These are phyloP conservation scores for Spodoptera littoralis DNA, from an alignment of 2,888 invertebrate genomes.

Conservation along the genomic window DNA sequence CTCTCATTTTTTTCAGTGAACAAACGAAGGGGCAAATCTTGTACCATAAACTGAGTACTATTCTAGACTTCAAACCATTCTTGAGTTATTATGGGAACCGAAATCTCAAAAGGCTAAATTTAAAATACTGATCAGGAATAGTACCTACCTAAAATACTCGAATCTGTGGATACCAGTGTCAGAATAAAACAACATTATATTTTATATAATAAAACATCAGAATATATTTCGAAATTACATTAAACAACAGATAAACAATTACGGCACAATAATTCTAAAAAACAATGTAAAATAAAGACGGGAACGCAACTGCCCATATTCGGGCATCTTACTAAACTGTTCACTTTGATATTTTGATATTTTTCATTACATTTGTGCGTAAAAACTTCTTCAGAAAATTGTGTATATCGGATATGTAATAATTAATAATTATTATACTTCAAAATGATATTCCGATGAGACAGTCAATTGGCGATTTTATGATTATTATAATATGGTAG, in stretches of 20 bases:
- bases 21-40: no score
- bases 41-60: background rate
- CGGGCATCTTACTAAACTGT: constrained; percentile 58
- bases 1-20: no score
- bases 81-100: no score
- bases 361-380: constrained; percentile 69
- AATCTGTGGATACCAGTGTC: background rate
- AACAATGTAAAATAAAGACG: constrained; percentile 39
- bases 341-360: constrained; percentile 50
- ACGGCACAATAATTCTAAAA: constrained; percentile 46
- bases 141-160: background rate
- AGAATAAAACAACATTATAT: constrained; percentile 67
- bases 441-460: constrained; percentile 75
- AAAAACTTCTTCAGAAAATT: constrained; percentile 72
- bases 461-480: constrained; percentile 65
- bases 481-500: constrained; percentile 12
- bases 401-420: constrained; percentile 79
- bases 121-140: no score
- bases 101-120: no score
- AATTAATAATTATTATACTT: constrained; percentile 62
- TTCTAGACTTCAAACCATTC: no score
- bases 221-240: constrained; percentile 87
- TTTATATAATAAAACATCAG: constrained; percentile 84
- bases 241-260: constrained; percentile 72
- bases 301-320: constrained; percentile 36